Evolutionary conservation across 2,797 vertebrate genomes (phyloP).

Genomic region (Sylvilagus floridanus): DNA sequence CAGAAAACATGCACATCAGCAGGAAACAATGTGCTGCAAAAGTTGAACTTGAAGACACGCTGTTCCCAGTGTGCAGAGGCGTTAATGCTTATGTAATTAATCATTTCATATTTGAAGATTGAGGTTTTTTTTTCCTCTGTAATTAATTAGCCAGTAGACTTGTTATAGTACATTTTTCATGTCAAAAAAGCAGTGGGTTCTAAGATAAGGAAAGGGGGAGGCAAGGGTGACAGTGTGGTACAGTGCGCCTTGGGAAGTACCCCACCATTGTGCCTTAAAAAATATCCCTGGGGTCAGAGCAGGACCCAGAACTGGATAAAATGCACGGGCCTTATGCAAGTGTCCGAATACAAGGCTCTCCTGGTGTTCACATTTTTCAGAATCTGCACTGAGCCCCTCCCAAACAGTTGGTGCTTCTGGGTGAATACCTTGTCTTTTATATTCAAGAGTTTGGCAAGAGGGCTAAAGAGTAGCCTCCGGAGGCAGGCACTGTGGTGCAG

Average conservation of each 20-base stretch:
- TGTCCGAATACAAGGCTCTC: background rate
- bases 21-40: slow-evolving; percentile 70
- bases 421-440: background rate
- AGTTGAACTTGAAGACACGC: slow-evolving; percentile 68
- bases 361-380: background rate
- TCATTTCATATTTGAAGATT: slow-evolving; percentile 79
- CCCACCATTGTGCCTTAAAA: background rate
- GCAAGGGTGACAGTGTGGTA: background rate
- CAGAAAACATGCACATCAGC: slow-evolving; percentile 66
- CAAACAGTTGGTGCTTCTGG: background rate
- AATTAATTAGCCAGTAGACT: slow-evolving; percentile 81
- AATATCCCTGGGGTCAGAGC: background rate
- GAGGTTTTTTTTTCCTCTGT: slow-evolving; percentile 68
- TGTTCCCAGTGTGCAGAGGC: slow-evolving; percentile 65
- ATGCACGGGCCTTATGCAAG: background rate
- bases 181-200: slow-evolving; percentile 73
- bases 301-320: too few relatives aligned
- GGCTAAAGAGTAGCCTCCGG: background rate
- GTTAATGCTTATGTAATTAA: slow-evolving; percentile 80
- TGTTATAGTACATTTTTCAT: slow-evolving; percentile 79
- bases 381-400: background rate
- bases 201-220: background rate
- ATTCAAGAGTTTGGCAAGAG: background rate
- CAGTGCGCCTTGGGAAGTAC: background rate
- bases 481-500: too few relatives aligned